phyloP scores from a whole-genome alignment of 2,113 vertebrate species.

The Panthera uncia region DNA sequence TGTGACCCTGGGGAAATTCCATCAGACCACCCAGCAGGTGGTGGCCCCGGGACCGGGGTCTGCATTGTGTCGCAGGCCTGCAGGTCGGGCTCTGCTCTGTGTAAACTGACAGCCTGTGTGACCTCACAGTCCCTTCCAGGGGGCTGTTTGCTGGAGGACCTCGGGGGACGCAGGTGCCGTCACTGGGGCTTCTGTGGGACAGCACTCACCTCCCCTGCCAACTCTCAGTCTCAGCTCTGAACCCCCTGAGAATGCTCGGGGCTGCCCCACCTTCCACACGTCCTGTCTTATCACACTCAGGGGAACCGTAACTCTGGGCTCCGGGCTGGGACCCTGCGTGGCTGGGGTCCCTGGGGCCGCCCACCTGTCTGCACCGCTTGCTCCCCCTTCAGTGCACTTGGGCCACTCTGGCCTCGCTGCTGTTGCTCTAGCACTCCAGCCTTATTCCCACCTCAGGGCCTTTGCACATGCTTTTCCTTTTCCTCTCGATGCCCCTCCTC shows the following conservation, averaged over 20 bases:
- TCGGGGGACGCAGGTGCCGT: not conserved
- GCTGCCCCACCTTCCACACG: not conserved
- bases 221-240: too few relatives aligned
- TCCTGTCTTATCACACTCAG: too few relatives aligned
- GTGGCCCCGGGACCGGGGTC: rapidly evolving
- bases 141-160: not conserved
- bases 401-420: not conserved
- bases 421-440: not conserved
- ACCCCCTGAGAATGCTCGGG: not conserved
- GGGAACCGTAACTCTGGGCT: rapidly evolving
- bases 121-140: not conserved
- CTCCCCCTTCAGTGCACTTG: not conserved
- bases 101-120: not conserved
- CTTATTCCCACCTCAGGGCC: not conserved
- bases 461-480: not conserved
- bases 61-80: not conserved
- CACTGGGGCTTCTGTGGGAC: rapidly evolving
- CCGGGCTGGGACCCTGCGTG: too few relatives aligned
- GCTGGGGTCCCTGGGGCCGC: not conserved
- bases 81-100: not conserved
- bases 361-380: not conserved
- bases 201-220: not conserved
- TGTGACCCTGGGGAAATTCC: not conserved
- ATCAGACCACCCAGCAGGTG: not conserved
- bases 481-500: rapidly evolving